These are phyloP conservation scores for Sminthurides bifidus DNA, from an alignment of 1,140 invertebrate species.

Conservation along the genomic window DNA sequence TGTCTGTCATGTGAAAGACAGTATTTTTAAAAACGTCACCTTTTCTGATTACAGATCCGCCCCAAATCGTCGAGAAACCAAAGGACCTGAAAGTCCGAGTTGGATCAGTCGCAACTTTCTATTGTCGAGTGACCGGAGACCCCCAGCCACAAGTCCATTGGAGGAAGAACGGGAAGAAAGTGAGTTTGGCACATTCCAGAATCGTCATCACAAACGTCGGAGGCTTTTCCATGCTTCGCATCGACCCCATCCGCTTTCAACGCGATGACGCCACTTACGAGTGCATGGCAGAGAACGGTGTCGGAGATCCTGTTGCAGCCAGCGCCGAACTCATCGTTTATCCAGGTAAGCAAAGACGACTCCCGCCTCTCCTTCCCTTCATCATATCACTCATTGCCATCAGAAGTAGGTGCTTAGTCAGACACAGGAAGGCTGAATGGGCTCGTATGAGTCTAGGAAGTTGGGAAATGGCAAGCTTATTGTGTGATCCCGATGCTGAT, in stretches of 20 bases:
- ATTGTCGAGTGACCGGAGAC: conserved; percentile 82
- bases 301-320: conserved; percentile 81
- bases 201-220: conserved; percentile 39
- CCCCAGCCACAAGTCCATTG: conserved; percentile 44
- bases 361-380: too few relatives aligned
- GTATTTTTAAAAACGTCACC: too few relatives aligned
- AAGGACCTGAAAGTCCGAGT: conserved; percentile 73
- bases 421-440: too few relatives aligned
- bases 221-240: conserved; percentile 73
- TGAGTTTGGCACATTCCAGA: conserved; percentile 26
- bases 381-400: too few relatives aligned
- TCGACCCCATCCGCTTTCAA: conserved; percentile 73
- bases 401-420: too few relatives aligned
- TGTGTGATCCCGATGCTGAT: too few relatives aligned
- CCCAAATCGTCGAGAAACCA: conserved; percentile 73
- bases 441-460: too few relatives aligned
- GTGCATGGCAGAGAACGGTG: conserved; percentile 91
- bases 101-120: conserved; percentile 82
- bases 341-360: conserved; percentile 72
- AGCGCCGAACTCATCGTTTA: conserved; percentile 76
- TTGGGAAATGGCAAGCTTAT: too few relatives aligned
- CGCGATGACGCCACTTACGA: conserved; percentile 85
- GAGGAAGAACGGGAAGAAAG: conserved; percentile 75
- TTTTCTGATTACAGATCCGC: conserved; percentile 59
- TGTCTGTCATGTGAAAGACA: too few relatives aligned